Base-by-base conservation (phyloP, 2,113 vertebrate genomes). In the Arenaria interpres region DNA sequence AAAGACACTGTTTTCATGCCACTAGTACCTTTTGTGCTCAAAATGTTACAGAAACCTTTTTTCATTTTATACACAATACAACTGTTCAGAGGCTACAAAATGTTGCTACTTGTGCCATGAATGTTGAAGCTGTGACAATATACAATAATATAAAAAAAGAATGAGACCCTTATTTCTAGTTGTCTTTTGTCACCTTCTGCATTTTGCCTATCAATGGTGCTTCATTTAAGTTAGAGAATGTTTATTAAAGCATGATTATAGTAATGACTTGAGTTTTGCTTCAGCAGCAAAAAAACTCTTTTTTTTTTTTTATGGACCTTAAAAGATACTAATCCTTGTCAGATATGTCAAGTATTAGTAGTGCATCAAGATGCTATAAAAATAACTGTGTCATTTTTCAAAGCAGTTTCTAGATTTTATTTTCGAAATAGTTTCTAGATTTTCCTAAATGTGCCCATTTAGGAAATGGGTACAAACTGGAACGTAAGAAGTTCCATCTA, bases 21-120 rank as follows among this genome's bases (percentile, higher is more conserved):
- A 69, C 41, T 94, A 48, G 24, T 93, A 93, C 87, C 87, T 96
- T 95, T 91, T 96, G 69, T 94, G 35, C n/a, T 89, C 50, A 50
- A 48, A 95, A 66, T 53, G 14, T 62, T 94, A 85, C 57, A 95
- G 62, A 91, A 89, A 23, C 24, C 15, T 77, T 48, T 81, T 64
- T 82, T 78, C 27, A 18, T 30, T 94, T 90, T 53, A 66, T 41
- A 50, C 6, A 82, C 30, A 94, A 4, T n/a, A 33, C 21, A 24
- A 69, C 53, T 76, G 43, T 91, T 94, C 35, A 88, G 80, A 87
- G 62, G 43, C 87, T 82, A 57, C 23, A 71, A 74, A 94, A 73
- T 62, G 39, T 77, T 88, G 56, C 60, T 84, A 33, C 59, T 91
- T 28, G 73, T 94, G 51, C 43, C 41, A 35, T 54, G 50, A 75